Conservation (phyloP, 2,888 invertebrate genomes). For the Cordilura impudica region DNA sequence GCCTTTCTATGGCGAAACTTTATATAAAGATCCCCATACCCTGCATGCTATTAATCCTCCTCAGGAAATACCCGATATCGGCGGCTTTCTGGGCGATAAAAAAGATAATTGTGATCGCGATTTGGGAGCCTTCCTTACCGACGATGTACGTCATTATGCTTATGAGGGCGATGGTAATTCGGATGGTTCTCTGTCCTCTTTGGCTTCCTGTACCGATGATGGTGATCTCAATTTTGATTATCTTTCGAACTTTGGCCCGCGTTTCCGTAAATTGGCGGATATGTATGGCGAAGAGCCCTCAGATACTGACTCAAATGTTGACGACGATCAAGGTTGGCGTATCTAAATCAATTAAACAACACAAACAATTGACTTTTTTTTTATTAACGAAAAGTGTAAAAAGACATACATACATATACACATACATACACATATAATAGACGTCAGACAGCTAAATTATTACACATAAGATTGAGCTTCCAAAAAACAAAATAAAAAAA, state of each 20-base stretch:
- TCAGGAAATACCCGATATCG: slow-evolving; percentile 87
- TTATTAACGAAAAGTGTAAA: slow-evolving; percentile 15
- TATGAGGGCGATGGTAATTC: slow-evolving; percentile 98
- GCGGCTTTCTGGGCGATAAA: slow-evolving; percentile 93
- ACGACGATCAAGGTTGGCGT: slow-evolving; percentile 90
- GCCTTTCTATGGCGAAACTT: slow-evolving; percentile 77
- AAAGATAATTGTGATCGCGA: slow-evolving; percentile 94
- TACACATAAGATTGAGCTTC: slow-evolving; percentile 49
- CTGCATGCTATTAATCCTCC: slow-evolving; percentile 66
- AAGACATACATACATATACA: slow-evolving; percentile 35
- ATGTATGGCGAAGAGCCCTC: slow-evolving; percentile 95
- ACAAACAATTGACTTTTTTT: background rate
- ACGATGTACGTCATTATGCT: slow-evolving; percentile 97
- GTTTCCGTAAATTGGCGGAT: slow-evolving; percentile 94
- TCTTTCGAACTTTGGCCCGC: slow-evolving; percentile 95
- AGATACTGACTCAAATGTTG: slow-evolving; percentile 88
- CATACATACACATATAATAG: background rate
- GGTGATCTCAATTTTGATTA: slow-evolving; percentile 96
- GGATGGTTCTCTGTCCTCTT: slow-evolving; percentile 93
- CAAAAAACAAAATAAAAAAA: slow-evolving; percentile 39
- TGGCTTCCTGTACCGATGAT: slow-evolving; percentile 95
- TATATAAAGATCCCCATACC: slow-evolving; percentile 76
- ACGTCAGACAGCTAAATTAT: slow-evolving; percentile 24
- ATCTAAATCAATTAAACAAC: slow-evolving; percentile 68
- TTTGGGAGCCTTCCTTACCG: slow-evolving; percentile 93